Conservation (phyloP, 2,113 vertebrate genomes). For the Trogon melanurus region DNA sequence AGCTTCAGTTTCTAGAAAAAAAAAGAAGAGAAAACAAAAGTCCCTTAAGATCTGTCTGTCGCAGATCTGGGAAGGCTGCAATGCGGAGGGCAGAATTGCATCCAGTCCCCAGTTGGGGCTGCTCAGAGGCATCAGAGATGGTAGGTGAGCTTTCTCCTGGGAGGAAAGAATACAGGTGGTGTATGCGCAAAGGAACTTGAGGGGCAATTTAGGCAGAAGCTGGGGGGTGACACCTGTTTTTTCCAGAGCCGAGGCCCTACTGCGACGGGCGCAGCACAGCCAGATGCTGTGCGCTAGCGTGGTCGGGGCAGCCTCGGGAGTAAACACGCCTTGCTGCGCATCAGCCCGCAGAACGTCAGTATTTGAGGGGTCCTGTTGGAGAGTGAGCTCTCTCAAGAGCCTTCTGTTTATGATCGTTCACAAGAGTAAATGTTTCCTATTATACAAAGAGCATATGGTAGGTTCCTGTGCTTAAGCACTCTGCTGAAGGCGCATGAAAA, state of each 20-base stretch:
- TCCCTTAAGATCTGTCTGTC: not conserved
- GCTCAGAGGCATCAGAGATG: not conserved
- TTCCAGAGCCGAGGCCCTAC: not conserved
- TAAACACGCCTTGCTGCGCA: not conserved
- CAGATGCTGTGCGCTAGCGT: not conserved
- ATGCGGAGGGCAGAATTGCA: not conserved
- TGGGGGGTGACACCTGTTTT: not conserved
- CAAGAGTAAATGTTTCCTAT: slow-evolving; percentile 51
- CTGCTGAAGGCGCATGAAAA: not conserved
- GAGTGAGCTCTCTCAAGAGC: slow-evolving; percentile 52
- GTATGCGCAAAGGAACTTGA: not conserved
- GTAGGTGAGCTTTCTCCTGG: not conserved
- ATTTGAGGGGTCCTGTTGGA: slow-evolving; percentile 50
- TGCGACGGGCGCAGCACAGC: not conserved
- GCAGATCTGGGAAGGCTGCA: not conserved
- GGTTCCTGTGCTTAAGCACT: slow-evolving; percentile 20
- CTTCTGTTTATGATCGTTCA: slow-evolving; percentile 64
- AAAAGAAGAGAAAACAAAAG: not conserved
- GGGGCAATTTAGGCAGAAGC: not conserved
- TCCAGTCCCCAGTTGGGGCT: not conserved
- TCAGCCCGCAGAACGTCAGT: slow-evolving; percentile 59
- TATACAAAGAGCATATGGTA: not conserved
- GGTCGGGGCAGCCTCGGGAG: not conserved
- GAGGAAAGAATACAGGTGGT: not conserved
- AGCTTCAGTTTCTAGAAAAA: not conserved